Conservation (phyloP, 2,797 vertebrate genomes). For the Basileuterus tristriatus region DNA sequence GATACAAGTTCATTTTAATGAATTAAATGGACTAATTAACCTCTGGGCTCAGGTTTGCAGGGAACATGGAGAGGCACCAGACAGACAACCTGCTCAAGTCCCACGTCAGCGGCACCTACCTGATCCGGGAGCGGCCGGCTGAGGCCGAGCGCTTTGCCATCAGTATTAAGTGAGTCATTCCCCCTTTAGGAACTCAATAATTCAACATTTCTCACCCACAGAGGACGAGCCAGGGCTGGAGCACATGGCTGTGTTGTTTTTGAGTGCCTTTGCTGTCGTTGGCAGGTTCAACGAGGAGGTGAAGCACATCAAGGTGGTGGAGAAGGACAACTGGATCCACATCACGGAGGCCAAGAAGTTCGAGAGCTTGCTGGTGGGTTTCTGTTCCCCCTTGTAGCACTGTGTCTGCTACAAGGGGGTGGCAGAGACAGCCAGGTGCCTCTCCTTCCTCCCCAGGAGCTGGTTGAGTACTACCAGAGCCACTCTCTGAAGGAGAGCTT, state of each 20-base stretch:
- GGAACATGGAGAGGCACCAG: conserved; percentile 96
- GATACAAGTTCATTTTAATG: rapidly evolving
- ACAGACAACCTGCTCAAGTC: conserved; percentile 94
- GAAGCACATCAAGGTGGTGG: conserved; percentile 98
- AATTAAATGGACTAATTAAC: not conserved
- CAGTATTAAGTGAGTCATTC: conserved; percentile 91
- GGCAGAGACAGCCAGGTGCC: not conserved
- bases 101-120: conserved; percentile 93
- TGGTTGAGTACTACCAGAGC: conserved; percentile 96
- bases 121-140: conserved; percentile 93
- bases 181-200: rapidly evolving
- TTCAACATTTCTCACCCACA: rapidly evolving
- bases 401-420: not conserved
- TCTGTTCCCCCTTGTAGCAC: not conserved
- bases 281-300: conserved; percentile 96
- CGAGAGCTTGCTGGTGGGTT: conserved; percentile 90
- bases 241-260: rapidly evolving
- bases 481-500: conserved; percentile 98
- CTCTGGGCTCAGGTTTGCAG: conserved; percentile 86
- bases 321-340: conserved; percentile 97
- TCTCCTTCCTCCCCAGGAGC: conserved; percentile 54
- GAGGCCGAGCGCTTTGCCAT: conserved; percentile 97
- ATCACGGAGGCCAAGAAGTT: conserved; percentile 99
- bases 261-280: not conserved
- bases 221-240: rapidly evolving